A percentile compares a stretch with the other conserved stretches of the same genome.
Conservation (phyloP, 2,797 vertebrate genomes). For the Hafferia zeledoni region DNA sequence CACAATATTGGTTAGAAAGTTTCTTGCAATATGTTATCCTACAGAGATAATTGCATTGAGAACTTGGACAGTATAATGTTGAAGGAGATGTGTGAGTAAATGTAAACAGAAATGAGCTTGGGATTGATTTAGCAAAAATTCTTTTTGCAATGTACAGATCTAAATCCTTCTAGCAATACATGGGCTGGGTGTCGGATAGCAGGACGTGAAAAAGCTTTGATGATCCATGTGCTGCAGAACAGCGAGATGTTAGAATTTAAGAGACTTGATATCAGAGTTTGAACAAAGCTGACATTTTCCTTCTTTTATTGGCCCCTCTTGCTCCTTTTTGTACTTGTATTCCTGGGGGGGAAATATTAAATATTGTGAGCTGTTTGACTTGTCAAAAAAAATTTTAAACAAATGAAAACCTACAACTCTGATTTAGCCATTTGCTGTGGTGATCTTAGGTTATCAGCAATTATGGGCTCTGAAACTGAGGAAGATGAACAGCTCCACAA, state of each 20-base stretch:
- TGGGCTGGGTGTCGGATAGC: neutral
- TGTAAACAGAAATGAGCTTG: neutral
- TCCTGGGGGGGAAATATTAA: neutral
- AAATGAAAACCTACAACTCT: neutral
- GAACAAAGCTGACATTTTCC: neutral
- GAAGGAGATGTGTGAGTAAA: neutral
- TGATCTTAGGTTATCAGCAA: neutral
- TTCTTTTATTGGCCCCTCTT: neutral
- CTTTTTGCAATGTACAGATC: neutral
- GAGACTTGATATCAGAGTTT: neutral
- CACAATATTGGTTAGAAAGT: neutral
- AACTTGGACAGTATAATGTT: neutral
- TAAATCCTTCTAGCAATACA: neutral
- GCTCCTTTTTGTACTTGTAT: neutral
- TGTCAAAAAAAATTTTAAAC: neutral
- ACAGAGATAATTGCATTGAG: neutral
- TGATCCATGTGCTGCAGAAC: neutral
- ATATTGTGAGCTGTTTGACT: neutral
- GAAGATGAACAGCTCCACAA: neutral
- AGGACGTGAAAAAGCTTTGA: neutral
- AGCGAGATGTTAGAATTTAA: neutral
- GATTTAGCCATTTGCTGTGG: neutral
- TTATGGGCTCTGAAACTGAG: neutral
- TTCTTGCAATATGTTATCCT: neutral
- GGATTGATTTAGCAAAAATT: neutral